phyloP scores from a whole-genome alignment of 1,140 invertebrate species.

The Phocides pigmalion region DNA sequence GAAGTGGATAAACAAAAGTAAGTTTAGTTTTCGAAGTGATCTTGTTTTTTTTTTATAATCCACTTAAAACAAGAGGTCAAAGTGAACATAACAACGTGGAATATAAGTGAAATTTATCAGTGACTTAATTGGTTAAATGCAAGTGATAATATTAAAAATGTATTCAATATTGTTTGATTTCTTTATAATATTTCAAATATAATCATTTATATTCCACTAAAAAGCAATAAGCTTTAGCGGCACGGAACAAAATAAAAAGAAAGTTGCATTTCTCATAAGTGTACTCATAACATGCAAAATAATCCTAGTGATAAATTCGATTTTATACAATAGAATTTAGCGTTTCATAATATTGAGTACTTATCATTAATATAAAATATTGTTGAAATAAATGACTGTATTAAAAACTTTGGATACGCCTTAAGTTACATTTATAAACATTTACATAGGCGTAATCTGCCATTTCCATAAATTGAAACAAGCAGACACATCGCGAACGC shows the following conservation, averaged over 20 bases:
- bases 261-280: not conserved
- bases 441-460: not conserved
- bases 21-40: conserved; percentile 53
- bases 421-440: too few relatives aligned
- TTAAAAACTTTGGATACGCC: too few relatives aligned
- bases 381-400: too few relatives aligned
- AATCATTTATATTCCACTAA: conserved; percentile 3
- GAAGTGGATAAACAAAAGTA: conserved; percentile 65
- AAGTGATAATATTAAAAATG: not conserved
- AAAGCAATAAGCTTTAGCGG: not conserved
- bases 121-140: not conserved
- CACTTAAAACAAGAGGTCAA: not conserved
- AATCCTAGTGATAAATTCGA: too few relatives aligned
- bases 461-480: not conserved
- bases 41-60: conserved; percentile 20
- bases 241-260: not conserved
- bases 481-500: conserved; percentile 19
- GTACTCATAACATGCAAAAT: too few relatives aligned
- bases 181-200: not conserved
- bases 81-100: conserved; percentile 6
- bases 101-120: conserved; percentile 5
- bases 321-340: too few relatives aligned
- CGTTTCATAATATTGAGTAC: too few relatives aligned
- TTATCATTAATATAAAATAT: too few relatives aligned
- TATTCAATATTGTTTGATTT: not conserved